phyloP scores from a whole-genome alignment of 2,888 invertebrate genomes.

The Drosophila mimetica region DNA sequence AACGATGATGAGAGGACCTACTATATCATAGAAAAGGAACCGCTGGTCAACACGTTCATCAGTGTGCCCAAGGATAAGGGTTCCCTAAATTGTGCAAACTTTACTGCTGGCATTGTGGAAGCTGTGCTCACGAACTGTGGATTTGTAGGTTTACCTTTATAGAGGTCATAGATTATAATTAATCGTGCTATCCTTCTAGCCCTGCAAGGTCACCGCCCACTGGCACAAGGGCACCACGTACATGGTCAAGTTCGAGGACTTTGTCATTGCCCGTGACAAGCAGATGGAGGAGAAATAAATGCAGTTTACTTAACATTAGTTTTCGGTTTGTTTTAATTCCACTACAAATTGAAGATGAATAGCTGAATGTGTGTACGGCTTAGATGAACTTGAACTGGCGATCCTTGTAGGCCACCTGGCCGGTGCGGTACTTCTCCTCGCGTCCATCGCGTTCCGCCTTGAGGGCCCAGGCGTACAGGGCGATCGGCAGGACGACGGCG shows the following conservation, averaged over 20 bases:
- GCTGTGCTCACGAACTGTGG: conserved; percentile 97
- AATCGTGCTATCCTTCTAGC: conserved; percentile 87
- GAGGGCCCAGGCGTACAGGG: conserved; percentile 85
- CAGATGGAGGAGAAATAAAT: conserved; percentile 92
- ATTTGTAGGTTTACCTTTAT: conserved; percentile 90
- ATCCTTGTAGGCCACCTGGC: conserved; percentile 91
- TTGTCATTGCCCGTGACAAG: conserved; percentile 95
- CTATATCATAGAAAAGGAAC: conserved; percentile 99
- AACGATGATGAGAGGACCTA: conserved; percentile 99
- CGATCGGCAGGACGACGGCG: conserved; percentile 86
- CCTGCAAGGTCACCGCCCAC: conserved; percentile 98
- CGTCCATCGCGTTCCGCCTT: conserved; percentile 85
- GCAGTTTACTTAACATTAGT: conserved; percentile 32
- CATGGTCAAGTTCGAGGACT: conserved; percentile 98
- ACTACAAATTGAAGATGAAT: conserved; percentile 43
- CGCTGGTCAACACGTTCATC: conserved; percentile 97
- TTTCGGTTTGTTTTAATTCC: conserved; percentile 51
- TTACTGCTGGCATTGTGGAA: conserved; percentile 98
- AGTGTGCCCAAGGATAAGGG: conserved; percentile 99
- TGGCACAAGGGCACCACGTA: conserved; percentile 99
- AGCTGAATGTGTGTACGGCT: conserved; percentile 53
- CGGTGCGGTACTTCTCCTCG: conserved; percentile 88
- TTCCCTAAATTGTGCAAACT: conserved; percentile 98
- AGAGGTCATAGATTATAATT: no score
- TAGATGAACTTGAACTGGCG: conserved; percentile 89